Conservation (phyloP, 2,888 invertebrate genomes). For the Cephus spinipes region DNA sequence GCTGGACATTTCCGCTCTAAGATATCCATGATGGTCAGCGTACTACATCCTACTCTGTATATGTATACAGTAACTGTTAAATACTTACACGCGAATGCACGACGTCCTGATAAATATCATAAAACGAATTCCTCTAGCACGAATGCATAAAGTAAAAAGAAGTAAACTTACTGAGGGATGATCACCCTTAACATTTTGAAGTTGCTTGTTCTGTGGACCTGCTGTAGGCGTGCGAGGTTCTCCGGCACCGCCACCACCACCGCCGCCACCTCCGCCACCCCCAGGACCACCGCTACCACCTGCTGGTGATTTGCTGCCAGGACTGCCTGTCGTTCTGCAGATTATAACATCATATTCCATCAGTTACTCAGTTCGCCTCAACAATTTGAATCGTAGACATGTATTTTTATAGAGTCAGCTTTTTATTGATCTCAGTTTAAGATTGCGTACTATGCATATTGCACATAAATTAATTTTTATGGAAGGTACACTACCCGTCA, state of each 20-base stretch:
- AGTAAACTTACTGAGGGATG: conserved; percentile 80
- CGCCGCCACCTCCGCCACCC: conserved; percentile 67
- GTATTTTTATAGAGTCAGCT: too few species aligned
- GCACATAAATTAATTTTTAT: not conserved
- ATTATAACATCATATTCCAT: conserved; percentile 5
- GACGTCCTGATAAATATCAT: too few species aligned
- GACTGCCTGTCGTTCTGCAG: conserved; percentile 78
- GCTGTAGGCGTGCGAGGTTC: conserved; percentile 70
- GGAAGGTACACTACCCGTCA: not conserved
- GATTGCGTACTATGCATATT: not conserved
- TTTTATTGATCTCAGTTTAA: not conserved
- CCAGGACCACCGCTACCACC: conserved; percentile 71
- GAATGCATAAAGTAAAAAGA: conserved; percentile 4
- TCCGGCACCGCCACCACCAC: conserved; percentile 58
- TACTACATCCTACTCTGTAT: too few species aligned
- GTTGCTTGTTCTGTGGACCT: conserved; percentile 77
- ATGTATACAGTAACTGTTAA: too few species aligned
- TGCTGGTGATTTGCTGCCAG: conserved; percentile 80
- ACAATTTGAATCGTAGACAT: too few species aligned
- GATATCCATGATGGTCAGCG: too few species aligned
- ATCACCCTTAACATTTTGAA: conserved; percentile 81
- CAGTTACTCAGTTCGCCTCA: too few species aligned
- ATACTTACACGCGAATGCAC: too few species aligned
- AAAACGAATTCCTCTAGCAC: too few species aligned
- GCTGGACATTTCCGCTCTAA: too few species aligned